phyloP scores from a whole-genome alignment of 2,888 invertebrate species.

The Pimpla rufipes region DNA sequence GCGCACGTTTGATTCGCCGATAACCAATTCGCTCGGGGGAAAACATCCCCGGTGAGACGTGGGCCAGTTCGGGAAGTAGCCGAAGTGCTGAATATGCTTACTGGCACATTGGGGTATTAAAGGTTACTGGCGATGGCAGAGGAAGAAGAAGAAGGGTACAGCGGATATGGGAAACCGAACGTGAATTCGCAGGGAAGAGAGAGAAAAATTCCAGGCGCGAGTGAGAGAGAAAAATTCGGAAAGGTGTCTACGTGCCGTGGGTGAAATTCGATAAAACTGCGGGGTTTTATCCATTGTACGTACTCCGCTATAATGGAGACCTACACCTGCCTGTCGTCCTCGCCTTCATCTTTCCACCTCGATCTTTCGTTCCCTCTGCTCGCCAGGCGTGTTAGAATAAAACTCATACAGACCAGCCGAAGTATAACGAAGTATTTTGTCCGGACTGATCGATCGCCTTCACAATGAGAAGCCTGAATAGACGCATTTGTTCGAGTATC shows the following conservation, averaged over 20 bases:
- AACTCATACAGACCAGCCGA: slow-evolving; percentile 36
- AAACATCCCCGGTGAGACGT: slow-evolving; percentile 28
- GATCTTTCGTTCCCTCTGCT: not conserved
- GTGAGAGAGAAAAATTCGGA: slow-evolving; percentile 43
- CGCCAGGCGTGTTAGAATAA: slow-evolving; percentile 43
- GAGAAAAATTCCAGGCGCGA: slow-evolving; percentile 26
- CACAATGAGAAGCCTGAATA: slow-evolving; percentile 11
- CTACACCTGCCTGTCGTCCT: not conserved
- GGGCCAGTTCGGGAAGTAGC: slow-evolving; percentile 25
- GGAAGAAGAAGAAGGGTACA: not conserved
- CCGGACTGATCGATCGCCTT: slow-evolving; percentile 42
- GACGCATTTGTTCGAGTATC: slow-evolving; percentile 8
- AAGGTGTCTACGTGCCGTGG: slow-evolving; percentile 45
- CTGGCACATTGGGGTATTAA: slow-evolving; percentile 49
- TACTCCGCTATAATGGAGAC: slow-evolving; percentile 57
- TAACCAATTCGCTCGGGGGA: slow-evolving; percentile 36
- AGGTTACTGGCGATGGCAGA: slow-evolving; percentile 4
- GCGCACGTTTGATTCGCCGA: slow-evolving; percentile 36
- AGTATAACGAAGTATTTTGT: slow-evolving; percentile 60
- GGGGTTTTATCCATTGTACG: slow-evolving; percentile 55
- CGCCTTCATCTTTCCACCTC: slow-evolving; percentile 3
- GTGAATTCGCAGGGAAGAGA: slow-evolving; percentile 20
- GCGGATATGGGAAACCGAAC: slow-evolving; percentile 34
- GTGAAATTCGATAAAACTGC: slow-evolving; percentile 57
- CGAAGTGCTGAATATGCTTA: slow-evolving; percentile 59